These are phyloP conservation scores for Paragorgia papillata DNA, from an alignment of 92 coral and sea anemone species.

Conservation along the genomic window DNA sequence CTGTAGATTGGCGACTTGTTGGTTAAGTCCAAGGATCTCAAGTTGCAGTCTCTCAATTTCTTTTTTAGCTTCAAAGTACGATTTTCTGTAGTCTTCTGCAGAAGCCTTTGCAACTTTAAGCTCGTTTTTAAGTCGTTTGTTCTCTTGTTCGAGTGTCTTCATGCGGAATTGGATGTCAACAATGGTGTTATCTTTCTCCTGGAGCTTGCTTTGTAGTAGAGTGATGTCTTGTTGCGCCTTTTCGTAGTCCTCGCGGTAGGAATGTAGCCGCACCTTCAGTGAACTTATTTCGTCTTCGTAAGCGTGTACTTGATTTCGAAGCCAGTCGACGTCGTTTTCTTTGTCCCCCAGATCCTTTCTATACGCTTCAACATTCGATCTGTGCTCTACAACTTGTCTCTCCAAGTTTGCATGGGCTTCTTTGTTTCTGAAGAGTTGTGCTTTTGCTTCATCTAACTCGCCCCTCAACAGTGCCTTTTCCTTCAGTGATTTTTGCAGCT, in stretches of 20 bases:
- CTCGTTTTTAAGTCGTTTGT: conserved; percentile 80
- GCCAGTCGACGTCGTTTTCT: conserved; percentile 76
- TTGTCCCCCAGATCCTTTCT: conserved; percentile 72
- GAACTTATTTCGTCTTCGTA: conserved; percentile 79
- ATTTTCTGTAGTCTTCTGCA: conserved; percentile 65
- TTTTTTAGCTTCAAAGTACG: conserved; percentile 70
- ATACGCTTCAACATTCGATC: conserved; percentile 64
- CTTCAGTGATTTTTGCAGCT: conserved; percentile 71
- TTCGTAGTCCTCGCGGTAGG: conserved; percentile 77
- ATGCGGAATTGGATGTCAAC: conserved; percentile 69
- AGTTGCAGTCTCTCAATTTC: conserved; percentile 82
- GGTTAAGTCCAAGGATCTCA: conserved; percentile 75
- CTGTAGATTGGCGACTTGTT: conserved; percentile 71
- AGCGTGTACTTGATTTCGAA: conserved; percentile 71
- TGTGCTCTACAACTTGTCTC: conserved; percentile 73
- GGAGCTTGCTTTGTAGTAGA: conserved; percentile 59
- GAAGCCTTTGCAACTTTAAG: conserved; percentile 68
- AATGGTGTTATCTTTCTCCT: conserved; percentile 76
- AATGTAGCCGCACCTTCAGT: conserved; percentile 68
- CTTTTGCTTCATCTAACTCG: conserved; percentile 80
- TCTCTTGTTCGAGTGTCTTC: conserved; percentile 73
- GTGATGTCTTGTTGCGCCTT: conserved; percentile 75
- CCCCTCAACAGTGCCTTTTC: conserved; percentile 81
- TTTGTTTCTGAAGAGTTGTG: conserved; percentile 71
- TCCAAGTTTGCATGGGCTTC: conserved; percentile 65